Evolutionary conservation across 2,113 vertebrate genomes (phyloP).

Genomic region (Fulmarus glacialis): DNA sequence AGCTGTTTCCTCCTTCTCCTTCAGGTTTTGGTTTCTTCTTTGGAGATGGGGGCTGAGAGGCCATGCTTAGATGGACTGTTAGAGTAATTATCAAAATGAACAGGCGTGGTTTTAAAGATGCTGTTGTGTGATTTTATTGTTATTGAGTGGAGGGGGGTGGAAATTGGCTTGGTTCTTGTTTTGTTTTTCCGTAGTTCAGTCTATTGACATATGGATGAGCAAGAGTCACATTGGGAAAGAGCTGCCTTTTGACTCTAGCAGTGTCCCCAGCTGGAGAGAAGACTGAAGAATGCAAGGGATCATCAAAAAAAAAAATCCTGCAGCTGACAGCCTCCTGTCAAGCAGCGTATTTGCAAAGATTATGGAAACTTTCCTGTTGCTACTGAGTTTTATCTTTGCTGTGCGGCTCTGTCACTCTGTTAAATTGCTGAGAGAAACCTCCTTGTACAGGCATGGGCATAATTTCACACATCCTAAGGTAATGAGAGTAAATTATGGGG

Average conservation of each 20-base stretch:
- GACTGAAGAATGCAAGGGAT: neutral
- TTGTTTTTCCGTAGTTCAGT: neutral
- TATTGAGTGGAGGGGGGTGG: neutral
- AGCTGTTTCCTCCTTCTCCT: constrained; percentile 28
- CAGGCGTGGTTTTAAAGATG: neutral
- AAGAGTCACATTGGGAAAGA: neutral
- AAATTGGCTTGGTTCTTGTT: neutral
- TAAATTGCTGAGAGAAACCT: neutral
- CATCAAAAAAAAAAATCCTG: neutral
- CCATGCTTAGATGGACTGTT: neutral
- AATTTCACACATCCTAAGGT: neutral
- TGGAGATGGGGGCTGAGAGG: neutral
- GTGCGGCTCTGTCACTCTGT: neutral
- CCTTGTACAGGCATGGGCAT: neutral
- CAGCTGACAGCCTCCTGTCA: neutral
- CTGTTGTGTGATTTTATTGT: neutral
- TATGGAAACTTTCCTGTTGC: neutral
- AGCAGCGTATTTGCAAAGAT: neutral
- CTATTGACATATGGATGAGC: neutral
- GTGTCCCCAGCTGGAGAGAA: neutral
- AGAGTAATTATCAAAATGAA: constrained; percentile 15
- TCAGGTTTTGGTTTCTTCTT: neutral
- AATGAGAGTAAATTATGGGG: neutral
- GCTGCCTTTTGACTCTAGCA: neutral
- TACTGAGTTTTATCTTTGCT: neutral